A percentile compares a stretch with the other conserved stretches of the same genome.
Evolutionary conservation across 92 coral and sea anemone species (phyloP).

Genomic region (Porites evermanni): DNA sequence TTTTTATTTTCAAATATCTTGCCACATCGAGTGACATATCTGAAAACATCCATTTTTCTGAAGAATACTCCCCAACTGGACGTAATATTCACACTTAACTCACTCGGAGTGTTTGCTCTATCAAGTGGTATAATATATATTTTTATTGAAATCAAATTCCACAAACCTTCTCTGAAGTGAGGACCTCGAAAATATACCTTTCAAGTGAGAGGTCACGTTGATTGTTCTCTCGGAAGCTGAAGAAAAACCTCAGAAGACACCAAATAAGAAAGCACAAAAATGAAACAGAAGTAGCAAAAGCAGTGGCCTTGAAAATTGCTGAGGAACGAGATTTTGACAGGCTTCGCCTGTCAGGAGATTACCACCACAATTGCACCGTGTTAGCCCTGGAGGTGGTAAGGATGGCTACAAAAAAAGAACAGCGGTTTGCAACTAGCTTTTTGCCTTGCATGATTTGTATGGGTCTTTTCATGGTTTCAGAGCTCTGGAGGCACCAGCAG

Average conservation of each 20-base stretch:
- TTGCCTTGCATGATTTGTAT: slow-evolving; percentile 52
- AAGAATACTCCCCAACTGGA: neutral
- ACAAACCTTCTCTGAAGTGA: neutral
- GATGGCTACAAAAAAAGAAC: neutral
- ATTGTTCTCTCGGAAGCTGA: neutral
- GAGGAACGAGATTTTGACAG: neutral
- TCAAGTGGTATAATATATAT: no score
- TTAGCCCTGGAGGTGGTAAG: slow-evolving; percentile 18
- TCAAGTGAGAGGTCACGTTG: neutral
- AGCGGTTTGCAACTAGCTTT: neutral
- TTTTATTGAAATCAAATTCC: no score
- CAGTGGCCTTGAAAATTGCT: slow-evolving; percentile 7
- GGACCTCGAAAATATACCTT: neutral
- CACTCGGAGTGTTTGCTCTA: no score
- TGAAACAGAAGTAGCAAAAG: slow-evolving; percentile 38
- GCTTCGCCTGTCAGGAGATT: slow-evolving; percentile 6
- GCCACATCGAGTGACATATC: no score
- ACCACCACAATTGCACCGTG: no score
- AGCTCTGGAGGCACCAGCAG: slow-evolving; percentile 50
- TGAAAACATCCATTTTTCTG: no score
- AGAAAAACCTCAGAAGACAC: slow-evolving; percentile 20
- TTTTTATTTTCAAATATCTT: no score
- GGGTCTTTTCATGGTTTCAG: slow-evolving; percentile 42
- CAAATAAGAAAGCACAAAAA: slow-evolving; percentile 34
- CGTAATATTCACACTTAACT: no score